Percentiles rank a stretch among this genome's conserved stretches.
Evolutionary conservation across 2,113 vertebrate species (phyloP).

Genomic region (Galeopterus variegatus): DNA sequence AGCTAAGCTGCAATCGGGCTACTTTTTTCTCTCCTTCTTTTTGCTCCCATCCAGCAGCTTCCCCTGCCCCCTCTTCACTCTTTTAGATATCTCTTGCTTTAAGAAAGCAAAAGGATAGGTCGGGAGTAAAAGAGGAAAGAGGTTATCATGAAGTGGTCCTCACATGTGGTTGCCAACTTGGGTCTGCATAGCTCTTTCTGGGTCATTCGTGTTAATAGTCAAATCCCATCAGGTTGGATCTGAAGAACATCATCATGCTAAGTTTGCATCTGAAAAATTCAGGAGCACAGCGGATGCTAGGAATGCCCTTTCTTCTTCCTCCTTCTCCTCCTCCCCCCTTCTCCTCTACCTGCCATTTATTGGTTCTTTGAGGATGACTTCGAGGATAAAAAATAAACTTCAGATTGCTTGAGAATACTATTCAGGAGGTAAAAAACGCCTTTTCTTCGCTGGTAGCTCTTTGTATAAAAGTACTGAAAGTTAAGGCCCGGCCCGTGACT

Average conservation of each 20-base stretch:
- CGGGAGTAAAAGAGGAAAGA: background rate
- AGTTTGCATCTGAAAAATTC: background rate
- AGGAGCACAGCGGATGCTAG: background rate
- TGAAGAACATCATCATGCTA: background rate
- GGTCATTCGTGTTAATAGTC: background rate
- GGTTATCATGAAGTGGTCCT: background rate
- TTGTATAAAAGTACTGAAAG: background rate
- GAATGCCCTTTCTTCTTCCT: background rate
- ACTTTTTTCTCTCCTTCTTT: background rate
- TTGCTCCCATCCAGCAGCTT: background rate
- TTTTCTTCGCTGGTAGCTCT: background rate
- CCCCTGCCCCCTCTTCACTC: background rate
- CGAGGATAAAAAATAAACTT: background rate
- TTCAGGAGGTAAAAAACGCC: background rate
- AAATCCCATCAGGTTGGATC: background rate
- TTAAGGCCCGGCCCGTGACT: no score
- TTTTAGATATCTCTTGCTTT: background rate
- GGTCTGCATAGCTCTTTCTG: background rate
- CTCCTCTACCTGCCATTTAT: background rate
- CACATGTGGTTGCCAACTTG: background rate
- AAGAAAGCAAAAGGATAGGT: constrained; percentile 15
- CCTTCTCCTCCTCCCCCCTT: fast-evolving
- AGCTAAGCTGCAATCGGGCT: constrained; percentile 28
- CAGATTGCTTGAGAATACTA: background rate
- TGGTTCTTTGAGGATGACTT: background rate